A percentile compares a stretch with the other conserved stretches of the same genome.
Conservation (phyloP, 2,888 invertebrate genomes). For the Drymonia ruficornis region DNA sequence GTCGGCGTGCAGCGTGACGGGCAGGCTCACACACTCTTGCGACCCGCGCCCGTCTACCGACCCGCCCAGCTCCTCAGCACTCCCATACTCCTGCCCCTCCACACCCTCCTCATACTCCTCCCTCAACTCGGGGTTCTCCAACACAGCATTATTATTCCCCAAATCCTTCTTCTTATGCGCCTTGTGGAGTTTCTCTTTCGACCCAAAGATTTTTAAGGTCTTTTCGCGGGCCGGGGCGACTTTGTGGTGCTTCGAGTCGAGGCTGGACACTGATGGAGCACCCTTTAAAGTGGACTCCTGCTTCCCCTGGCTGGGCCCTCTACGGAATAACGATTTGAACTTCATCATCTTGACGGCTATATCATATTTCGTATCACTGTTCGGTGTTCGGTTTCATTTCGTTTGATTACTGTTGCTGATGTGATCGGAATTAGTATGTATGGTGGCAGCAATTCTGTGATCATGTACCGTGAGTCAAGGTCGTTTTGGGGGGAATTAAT, state of each 20-base stretch:
- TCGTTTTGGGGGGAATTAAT: neutral
- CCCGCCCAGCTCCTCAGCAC: slow-evolving; percentile 73
- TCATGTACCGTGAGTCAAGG: neutral
- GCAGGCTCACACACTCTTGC: slow-evolving; percentile 79
- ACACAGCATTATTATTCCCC: slow-evolving; percentile 78
- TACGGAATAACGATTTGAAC: slow-evolving; percentile 96
- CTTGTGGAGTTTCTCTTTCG: slow-evolving; percentile 82
- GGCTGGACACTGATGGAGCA: slow-evolving; percentile 87
- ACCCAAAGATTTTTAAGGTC: slow-evolving; percentile 79
- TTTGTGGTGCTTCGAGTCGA: slow-evolving; percentile 86
- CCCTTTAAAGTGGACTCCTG: slow-evolving; percentile 83
- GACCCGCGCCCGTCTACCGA: slow-evolving; percentile 75
- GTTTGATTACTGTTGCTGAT: slow-evolving; percentile 32
- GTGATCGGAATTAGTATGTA: slow-evolving; percentile 49
- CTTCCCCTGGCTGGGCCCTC: slow-evolving; percentile 89
- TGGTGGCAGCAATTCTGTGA: slow-evolving; percentile 1
- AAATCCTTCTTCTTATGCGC: slow-evolving; percentile 76
- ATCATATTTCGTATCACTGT: slow-evolving; percentile 68
- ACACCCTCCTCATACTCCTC: slow-evolving; percentile 71
- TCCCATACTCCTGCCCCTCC: slow-evolving; percentile 67
- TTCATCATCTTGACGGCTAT: slow-evolving; percentile 91
- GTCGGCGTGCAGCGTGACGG: slow-evolving; percentile 76
- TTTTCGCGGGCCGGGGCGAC: slow-evolving; percentile 79
- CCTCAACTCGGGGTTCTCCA: slow-evolving; percentile 77
- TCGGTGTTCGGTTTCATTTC: slow-evolving; percentile 56